Base-by-base conservation (phyloP, 2,888 invertebrate genomes). In the Eupithecia inturbata region DNA sequence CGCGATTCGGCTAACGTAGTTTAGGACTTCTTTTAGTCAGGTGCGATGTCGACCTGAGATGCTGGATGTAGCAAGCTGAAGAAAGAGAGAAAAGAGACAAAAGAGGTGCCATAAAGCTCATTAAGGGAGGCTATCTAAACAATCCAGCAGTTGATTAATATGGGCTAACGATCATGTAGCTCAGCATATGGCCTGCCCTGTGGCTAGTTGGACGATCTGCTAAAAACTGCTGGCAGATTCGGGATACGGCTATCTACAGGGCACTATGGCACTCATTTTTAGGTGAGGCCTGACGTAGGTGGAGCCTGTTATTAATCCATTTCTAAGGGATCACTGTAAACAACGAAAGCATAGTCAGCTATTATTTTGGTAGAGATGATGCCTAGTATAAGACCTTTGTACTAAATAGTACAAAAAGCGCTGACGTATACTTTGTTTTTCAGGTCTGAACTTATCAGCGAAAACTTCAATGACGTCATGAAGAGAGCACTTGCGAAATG, bases 401-500 rank as follows among this genome's bases (percentile, higher is more conserved):
- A 14, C 19, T 19, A n/a, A 49, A 49, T n/a, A 49, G 7, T n/a
- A 4, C 22, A 3, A 22, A 22, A 53, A 22, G 3, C 22, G 22
- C 49, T 53, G 49, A 53, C 53, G 4, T 4, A 10, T 2, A 22
- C 14, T 57, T 76, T 79, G 77, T 79, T 71, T 90, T 91, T 81
- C 88, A 91, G 91, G 69, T 82, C 84, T 1, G 86, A 89, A 63
- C 45, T 77, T 49, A 78, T 89, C 9, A 82, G 81, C 73, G 80
- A 83, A n/a, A 86, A 83, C 60, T 79, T 90, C 67, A 6, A 80
- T 9, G 81, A 85, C 71, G 68, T 80, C 3, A 45, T 87, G 12
- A 80, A 77, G 60, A 81, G 75, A 26, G 73, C 74, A 22, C 26
- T 66, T 10, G 66, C 26, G 9, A 62, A 31, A 5, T 64, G 31